Conservation (phyloP, 30 jellyfish, hydroid and myxozoan genomes). For the Catostylus mosaicus region DNA sequence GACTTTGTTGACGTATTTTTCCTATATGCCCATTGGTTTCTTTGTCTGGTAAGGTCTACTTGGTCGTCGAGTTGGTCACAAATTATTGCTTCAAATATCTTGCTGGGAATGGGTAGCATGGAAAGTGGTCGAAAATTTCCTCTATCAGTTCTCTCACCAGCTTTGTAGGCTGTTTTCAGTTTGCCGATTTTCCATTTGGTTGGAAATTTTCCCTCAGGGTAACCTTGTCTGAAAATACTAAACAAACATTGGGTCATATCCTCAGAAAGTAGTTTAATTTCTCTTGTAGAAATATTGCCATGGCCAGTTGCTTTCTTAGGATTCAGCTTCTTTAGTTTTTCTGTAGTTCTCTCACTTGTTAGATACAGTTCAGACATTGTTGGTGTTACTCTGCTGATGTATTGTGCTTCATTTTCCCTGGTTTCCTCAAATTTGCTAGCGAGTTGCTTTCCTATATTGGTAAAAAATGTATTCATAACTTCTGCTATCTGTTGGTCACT, state of each 20-base stretch:
- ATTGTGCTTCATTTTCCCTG: not conserved
- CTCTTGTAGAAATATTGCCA: not conserved
- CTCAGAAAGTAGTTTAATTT: conserved; percentile 3
- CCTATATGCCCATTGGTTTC: conserved; percentile 62
- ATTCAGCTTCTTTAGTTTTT: not conserved
- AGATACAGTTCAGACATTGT: not conserved
- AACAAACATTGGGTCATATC: conserved; percentile 3
- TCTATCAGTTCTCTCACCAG: conserved; percentile 5
- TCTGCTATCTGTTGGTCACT: not conserved
- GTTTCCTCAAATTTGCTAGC: conserved; percentile 3
- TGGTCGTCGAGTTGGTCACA: conserved; percentile 37
- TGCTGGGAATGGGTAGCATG: not conserved
- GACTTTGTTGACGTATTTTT: conserved; percentile 52
- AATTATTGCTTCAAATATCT: conserved; percentile 13
- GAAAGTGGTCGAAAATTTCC: conserved; percentile 4
- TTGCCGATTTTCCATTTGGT: conserved; percentile 22
- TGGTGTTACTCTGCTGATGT: conserved; percentile 7
- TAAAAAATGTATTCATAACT: conserved; percentile 2
- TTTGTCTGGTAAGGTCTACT: conserved; percentile 28
- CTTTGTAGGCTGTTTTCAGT: conserved; percentile 24
- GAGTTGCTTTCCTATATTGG: not conserved
- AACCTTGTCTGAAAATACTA: conserved; percentile 13
- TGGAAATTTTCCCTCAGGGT: conserved; percentile 14
- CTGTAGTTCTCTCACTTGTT: not conserved
- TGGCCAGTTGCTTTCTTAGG: conserved; percentile 7